Evolutionary conservation across 2,888 invertebrate genomes (phyloP).

Genomic region (Ypsolopha scabrella): DNA sequence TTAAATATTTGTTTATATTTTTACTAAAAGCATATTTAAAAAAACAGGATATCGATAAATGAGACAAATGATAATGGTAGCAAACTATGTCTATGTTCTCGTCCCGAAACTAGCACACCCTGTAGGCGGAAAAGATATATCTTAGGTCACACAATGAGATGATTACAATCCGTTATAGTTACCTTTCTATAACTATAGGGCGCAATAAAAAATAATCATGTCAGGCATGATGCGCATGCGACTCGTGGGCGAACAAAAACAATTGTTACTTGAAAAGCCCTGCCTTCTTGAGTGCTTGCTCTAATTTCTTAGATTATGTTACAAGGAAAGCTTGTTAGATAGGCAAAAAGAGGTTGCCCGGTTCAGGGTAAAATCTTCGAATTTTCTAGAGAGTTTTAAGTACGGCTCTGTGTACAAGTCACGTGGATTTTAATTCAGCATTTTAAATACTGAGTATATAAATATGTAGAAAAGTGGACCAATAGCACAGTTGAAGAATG

Average conservation of each 20-base stretch:
- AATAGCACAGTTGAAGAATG: neutral
- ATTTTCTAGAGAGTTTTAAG: too few relatives aligned
- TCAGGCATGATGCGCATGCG: constrained; percentile 40
- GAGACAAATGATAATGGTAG: too few relatives aligned
- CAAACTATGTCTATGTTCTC: neutral
- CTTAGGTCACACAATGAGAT: constrained; percentile 65
- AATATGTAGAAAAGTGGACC: neutral
- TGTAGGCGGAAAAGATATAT: constrained; percentile 36
- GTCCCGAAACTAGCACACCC: constrained; percentile 9
- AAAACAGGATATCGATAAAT: too few relatives aligned
- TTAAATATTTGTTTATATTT: too few relatives aligned
- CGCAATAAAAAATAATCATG: constrained; percentile 44
- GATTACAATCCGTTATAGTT: constrained; percentile 68
- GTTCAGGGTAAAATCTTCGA: too few relatives aligned
- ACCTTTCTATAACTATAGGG: constrained; percentile 30
- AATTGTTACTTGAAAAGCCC: constrained; percentile 28
- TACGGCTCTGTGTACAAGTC: too few relatives aligned
- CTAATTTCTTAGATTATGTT: constrained; percentile 52
- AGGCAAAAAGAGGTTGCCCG: too few relatives aligned
- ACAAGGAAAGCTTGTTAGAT: too few relatives aligned
- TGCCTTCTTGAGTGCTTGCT: constrained; percentile 41
- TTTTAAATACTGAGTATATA: neutral
- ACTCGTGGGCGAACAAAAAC: constrained; percentile 65
- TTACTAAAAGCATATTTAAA: too few relatives aligned
- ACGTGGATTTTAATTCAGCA: too few relatives aligned